phyloP scores from a whole-genome alignment of 2,113 vertebrate genomes.

The Vanacampus margaritifer region DNA sequence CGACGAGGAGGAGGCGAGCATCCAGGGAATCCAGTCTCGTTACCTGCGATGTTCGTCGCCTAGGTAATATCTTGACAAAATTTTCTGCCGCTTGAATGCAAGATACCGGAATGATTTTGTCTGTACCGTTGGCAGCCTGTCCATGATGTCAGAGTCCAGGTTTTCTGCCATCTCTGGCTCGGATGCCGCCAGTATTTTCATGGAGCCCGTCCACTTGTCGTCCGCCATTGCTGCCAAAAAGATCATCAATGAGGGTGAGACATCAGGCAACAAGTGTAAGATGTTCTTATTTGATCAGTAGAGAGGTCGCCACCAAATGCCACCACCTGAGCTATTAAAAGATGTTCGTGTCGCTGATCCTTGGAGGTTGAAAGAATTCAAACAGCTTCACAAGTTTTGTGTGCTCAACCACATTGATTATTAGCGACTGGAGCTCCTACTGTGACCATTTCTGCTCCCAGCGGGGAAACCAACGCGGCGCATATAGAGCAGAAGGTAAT shows the following conservation, averaged over 20 bases:
- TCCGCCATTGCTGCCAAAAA: slow-evolving; percentile 87
- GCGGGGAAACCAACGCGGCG: not conserved
- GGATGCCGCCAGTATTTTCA: slow-evolving; percentile 90
- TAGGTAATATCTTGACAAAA: slow-evolving; percentile 51
- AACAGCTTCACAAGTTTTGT: not conserved
- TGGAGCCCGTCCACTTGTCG: slow-evolving; percentile 97
- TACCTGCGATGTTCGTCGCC: slow-evolving; percentile 92
- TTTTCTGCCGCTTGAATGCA: not conserved
- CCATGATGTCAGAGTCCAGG: slow-evolving; percentile 70
- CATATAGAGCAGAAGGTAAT: not conserved
- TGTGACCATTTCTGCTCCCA: not conserved
- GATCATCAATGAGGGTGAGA: slow-evolving; percentile 91
- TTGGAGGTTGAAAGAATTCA: not conserved
- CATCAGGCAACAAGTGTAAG: not conserved
- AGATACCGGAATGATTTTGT: not conserved
- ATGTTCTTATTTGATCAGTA: not conserved
- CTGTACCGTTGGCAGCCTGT: slow-evolving; percentile 45
- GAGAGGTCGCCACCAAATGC: not conserved
- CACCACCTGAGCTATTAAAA: not conserved
- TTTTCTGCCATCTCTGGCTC: slow-evolving; percentile 84
- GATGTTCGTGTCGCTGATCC: not conserved
- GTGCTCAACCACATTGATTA: not conserved
- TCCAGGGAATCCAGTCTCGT: slow-evolving; percentile 79
- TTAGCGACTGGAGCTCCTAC: not conserved
- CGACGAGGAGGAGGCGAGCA: slow-evolving; percentile 56